Percentiles rank a stretch among this genome's conserved stretches.
Evolutionary conservation across 2,113 vertebrate species (phyloP).

Genomic region (Pterophyllum scalare): DNA sequence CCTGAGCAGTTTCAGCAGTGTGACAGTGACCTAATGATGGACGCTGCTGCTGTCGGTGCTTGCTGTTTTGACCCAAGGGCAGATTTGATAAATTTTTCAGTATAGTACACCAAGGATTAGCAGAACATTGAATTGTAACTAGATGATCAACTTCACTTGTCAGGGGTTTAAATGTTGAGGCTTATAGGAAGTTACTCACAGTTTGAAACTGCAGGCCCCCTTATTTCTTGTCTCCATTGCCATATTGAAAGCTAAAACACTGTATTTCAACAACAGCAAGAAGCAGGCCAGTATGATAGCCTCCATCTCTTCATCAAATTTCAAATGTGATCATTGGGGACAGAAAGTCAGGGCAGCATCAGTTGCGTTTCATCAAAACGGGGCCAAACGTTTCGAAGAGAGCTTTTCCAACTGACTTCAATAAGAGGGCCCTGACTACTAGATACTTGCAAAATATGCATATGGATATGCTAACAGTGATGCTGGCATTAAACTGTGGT

Average conservation of each 20-base stretch:
- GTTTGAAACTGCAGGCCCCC: no score
- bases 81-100: no score
- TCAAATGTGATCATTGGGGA: neutral
- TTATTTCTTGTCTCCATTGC: neutral
- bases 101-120: no score
- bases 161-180: no score
- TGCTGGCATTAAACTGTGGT: neutral
- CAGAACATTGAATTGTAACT: no score
- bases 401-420: neutral
- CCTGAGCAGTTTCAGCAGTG: no score
- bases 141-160: no score
- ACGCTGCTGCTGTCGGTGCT: no score
- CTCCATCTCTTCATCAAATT: neutral
- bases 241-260: neutral
- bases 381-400: neutral
- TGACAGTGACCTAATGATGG: no score
- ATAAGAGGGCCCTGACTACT: neutral
- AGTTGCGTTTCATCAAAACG: neutral
- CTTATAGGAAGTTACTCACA: no score
- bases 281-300: neutral
- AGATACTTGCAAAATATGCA: neutral
- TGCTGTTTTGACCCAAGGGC: no score
- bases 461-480: neutral
- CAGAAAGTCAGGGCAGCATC: neutral
- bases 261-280: neutral